Evolutionary conservation across 1,140 invertebrate genomes (phyloP).

Genomic region (Probaryconus sp.): DNA sequence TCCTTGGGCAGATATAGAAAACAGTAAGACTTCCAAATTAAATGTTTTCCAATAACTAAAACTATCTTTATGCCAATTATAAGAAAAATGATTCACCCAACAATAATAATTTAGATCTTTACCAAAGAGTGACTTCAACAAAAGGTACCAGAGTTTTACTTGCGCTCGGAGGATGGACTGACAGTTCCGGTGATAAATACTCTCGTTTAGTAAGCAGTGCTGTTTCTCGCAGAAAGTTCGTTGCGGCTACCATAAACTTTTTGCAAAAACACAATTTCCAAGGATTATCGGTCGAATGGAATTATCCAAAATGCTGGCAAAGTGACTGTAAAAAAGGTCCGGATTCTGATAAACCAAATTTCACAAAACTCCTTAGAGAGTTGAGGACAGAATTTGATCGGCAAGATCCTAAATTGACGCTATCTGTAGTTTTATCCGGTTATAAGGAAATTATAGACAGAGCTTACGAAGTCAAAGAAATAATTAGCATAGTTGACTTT

Average conservation of each 20-base stretch:
- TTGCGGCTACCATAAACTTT: constrained; percentile 83
- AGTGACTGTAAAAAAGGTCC: constrained; percentile 91
- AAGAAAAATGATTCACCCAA: background rate
- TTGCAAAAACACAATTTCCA: constrained; percentile 86
- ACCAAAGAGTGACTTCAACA: constrained; percentile 82
- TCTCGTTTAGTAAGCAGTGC: constrained; percentile 85
- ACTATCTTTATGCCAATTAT: background rate
- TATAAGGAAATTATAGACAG: constrained; percentile 92
- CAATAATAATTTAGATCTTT: constrained; percentile 80
- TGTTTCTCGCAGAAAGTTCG: constrained; percentile 83
- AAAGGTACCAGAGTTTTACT: constrained; percentile 84
- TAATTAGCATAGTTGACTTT: constrained; percentile 87
- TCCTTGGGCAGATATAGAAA: constrained; percentile 90
- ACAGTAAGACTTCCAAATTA: constrained; percentile 82
- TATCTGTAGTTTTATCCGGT: constrained; percentile 92
- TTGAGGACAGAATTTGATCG: constrained; percentile 86
- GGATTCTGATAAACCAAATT: constrained; percentile 86
- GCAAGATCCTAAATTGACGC: constrained; percentile 81
- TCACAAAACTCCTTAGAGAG: constrained; percentile 88
- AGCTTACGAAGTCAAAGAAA: constrained; percentile 86
- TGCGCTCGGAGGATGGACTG: constrained; percentile 93
- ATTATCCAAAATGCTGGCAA: constrained; percentile 95
- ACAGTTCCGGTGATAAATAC: constrained; percentile 91
- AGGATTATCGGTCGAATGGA: constrained; percentile 93
- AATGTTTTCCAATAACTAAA: constrained; percentile 8